Conservation (phyloP, 2,888 invertebrate genomes). For the Plutella xylostella region DNA sequence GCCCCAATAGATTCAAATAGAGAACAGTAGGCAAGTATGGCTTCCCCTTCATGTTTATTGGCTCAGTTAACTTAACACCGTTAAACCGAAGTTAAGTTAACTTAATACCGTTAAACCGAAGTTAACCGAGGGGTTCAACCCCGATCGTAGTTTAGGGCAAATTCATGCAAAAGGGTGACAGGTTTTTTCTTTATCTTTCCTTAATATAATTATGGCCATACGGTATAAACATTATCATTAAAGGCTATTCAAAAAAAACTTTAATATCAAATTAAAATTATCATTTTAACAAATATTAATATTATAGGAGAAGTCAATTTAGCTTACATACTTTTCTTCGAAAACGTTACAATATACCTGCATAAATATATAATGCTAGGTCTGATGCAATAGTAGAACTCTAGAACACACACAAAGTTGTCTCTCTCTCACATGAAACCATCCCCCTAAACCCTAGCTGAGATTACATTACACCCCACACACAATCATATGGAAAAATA, state of each 20-base stretch:
- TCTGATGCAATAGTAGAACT: too few relatives aligned
- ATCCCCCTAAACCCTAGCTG: slow-evolving; percentile 32
- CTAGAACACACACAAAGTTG: too few relatives aligned
- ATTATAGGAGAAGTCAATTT: too few relatives aligned
- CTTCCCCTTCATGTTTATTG: slow-evolving; percentile 32
- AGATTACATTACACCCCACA: slow-evolving; percentile 27
- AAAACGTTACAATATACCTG: too few relatives aligned
- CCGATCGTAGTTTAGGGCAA: slow-evolving; percentile 19
- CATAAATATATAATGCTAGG: too few relatives aligned
- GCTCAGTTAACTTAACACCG: slow-evolving; percentile 37
- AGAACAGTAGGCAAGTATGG: slow-evolving; percentile 11
- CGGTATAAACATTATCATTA: too few relatives aligned
- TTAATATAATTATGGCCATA: too few relatives aligned
- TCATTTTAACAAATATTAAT: too few relatives aligned
- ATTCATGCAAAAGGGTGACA: slow-evolving; percentile 18
- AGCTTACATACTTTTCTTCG: too few relatives aligned
- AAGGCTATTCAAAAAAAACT: too few relatives aligned
- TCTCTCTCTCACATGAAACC: slow-evolving; percentile 25
- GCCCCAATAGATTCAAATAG: slow-evolving; percentile 19
- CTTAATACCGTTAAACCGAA: slow-evolving; percentile 41
- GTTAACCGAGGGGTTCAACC: slow-evolving; percentile 34
- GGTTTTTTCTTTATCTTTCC: not conserved
- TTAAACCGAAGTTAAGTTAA: slow-evolving; percentile 41
- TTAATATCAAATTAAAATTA: too few relatives aligned
- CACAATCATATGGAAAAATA: slow-evolving; percentile 64